These are phyloP conservation scores for Onychomys torridus DNA, from an alignment of 2,797 vertebrate species.

Conservation along the genomic window DNA sequence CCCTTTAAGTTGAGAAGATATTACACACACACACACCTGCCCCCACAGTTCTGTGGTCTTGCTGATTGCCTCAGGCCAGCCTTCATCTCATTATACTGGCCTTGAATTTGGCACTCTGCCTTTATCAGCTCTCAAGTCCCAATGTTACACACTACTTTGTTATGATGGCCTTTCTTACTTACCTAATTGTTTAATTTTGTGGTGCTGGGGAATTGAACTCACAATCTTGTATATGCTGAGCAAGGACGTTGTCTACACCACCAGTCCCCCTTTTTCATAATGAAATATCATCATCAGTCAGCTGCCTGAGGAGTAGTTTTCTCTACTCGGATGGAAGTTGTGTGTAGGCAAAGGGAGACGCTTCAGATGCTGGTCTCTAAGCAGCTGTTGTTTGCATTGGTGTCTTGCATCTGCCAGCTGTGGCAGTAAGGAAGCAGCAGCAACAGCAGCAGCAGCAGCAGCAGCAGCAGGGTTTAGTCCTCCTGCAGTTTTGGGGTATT, in stretches of 20 bases:
- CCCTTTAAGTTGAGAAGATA: neutral
- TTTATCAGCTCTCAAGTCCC: neutral
- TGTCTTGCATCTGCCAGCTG: neutral
- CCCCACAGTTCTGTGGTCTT: neutral
- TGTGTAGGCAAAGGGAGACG: neutral
- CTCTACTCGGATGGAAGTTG: neutral
- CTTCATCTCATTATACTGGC: neutral
- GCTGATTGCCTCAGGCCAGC: neutral
- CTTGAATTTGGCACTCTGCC: neutral
- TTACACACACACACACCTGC: neutral
- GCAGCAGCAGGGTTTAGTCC: neutral
- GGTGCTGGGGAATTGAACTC: neutral
- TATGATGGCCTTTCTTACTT: neutral
- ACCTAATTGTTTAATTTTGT: neutral
- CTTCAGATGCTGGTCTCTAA: neutral
- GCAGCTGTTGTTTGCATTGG: neutral
- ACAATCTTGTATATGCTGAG: neutral
- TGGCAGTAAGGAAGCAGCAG: neutral
- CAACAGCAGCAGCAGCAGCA: neutral
- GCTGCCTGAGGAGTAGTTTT: neutral
- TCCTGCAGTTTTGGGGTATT: neutral
- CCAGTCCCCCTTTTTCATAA: neutral
- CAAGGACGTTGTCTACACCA: neutral
- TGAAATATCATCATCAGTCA: neutral
- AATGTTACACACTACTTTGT: neutral